Conservation (phyloP, 1,140 invertebrate genomes). For the Hycleus cichorii region DNA sequence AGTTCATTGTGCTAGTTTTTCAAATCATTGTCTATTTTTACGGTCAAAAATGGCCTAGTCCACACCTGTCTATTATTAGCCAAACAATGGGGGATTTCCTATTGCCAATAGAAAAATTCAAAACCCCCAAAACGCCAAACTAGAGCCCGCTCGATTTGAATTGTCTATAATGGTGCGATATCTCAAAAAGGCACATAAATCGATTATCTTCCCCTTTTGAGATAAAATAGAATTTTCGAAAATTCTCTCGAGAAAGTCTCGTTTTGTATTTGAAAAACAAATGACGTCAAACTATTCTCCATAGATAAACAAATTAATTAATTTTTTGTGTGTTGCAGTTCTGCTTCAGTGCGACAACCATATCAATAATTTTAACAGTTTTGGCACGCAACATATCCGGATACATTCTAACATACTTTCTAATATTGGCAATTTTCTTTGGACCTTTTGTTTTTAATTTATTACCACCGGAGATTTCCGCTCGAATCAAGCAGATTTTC, state of each 20-base stretch:
- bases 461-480: slow-evolving; percentile 16
- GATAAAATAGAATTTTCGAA: too few relatives aligned
- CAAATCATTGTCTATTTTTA: background rate
- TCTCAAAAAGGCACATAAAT: too few relatives aligned
- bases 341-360: slow-evolving; percentile 16
- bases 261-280: background rate
- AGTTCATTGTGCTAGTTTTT: background rate
- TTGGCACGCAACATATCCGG: slow-evolving; percentile 22
- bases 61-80: too few relatives aligned
- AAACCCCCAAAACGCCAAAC: too few relatives aligned
- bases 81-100: too few relatives aligned
- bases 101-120: too few relatives aligned
- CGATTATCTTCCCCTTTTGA: too few relatives aligned
- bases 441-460: slow-evolving; percentile 15
- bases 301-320: too few relatives aligned
- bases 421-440: slow-evolving; percentile 19
- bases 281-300: background rate
- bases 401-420: slow-evolving; percentile 19
- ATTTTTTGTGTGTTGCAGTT: slow-evolving; percentile 22
- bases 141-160: too few relatives aligned
- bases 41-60: too few relatives aligned
- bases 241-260: too few relatives aligned
- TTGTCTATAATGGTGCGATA: too few relatives aligned
- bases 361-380: slow-evolving; percentile 18
- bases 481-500: slow-evolving; percentile 9